These are phyloP conservation scores for Sphenodon punctatus DNA, from an alignment of 2,797 vertebrate genomes.

Conservation along the genomic window DNA sequence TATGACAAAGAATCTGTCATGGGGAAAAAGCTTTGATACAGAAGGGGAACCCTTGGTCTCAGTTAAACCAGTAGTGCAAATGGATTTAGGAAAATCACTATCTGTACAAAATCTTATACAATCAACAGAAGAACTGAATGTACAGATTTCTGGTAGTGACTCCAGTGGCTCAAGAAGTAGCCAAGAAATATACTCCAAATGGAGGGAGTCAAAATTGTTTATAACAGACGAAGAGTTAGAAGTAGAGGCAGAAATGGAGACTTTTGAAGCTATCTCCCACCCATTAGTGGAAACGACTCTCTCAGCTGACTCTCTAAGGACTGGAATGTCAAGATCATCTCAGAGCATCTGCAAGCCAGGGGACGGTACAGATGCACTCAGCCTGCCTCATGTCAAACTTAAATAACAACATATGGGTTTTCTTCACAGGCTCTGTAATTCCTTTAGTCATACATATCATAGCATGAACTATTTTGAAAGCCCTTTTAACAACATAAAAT, in stretches of 20 bases:
- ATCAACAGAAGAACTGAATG: slow-evolving; percentile 80
- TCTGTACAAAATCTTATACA: slow-evolving; percentile 94
- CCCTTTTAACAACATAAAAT: slow-evolving; percentile 74
- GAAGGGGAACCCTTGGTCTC: slow-evolving; percentile 86
- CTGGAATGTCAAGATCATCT: slow-evolving; percentile 85
- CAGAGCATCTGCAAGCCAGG: slow-evolving; percentile 79
- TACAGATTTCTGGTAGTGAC: slow-evolving; percentile 80
- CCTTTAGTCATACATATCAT: slow-evolving; percentile 84
- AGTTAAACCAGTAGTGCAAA: slow-evolving; percentile 75
- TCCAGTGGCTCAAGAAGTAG: slow-evolving; percentile 82
- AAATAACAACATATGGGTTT: slow-evolving; percentile 81
- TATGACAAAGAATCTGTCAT: slow-evolving; percentile 83
- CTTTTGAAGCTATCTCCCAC: slow-evolving; percentile 82
- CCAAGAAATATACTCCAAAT: slow-evolving; percentile 84
- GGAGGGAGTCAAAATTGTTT: slow-evolving; percentile 93
- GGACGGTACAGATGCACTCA: slow-evolving; percentile 85
- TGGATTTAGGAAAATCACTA: slow-evolving; percentile 87
- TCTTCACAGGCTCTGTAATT: slow-evolving; percentile 79
- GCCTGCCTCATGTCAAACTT: slow-evolving; percentile 89
- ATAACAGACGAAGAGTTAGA: slow-evolving; percentile 93
- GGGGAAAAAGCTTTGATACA: slow-evolving; percentile 91
- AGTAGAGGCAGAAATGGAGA: slow-evolving; percentile 76
- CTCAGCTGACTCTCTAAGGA: slow-evolving; percentile 88
- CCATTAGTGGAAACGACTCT: slow-evolving; percentile 77
- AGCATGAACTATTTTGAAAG: slow-evolving; percentile 85